Base-by-base conservation (phyloP, 2,888 invertebrate genomes). In the Xanthia icteritia region DNA sequence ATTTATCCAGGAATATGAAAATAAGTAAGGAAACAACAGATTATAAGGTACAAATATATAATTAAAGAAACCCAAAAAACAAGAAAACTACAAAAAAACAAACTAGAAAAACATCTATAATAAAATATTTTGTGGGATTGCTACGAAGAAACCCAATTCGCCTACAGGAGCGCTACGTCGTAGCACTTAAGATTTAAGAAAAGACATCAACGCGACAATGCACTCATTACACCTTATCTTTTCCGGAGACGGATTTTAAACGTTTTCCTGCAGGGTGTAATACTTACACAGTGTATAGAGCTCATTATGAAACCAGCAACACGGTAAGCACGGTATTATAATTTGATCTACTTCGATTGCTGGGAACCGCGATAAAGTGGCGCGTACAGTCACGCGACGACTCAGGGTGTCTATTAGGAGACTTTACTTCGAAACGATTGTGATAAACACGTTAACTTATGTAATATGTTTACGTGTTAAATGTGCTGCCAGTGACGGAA, bases 131-230 rank as follows among this genome's bases (percentile, higher is more conserved):
- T 4, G 11, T 39, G 17, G 27, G n/a, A 0, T 39, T 67, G 66
- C 82, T 82, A 81, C 69, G 77, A 76, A 48, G 39, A 68, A 68
- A 54, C 20, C 0, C 48, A 45, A 36, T 31, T 69, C 64, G 27
- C 84, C 36, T 54, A 75, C 86, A 74, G 84, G 87, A 88, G 81
- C 86, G 89, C 91, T 79, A 87, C 88, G 76, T 79, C 85, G 90
- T 89, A 86, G 83, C 85, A 83, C 88, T 91, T 89, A 89, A 92
- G 90, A 94, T 89, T 91, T 89, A 90, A 92, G 90, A 94, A 95
- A 95, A 95, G 95, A 95, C 93, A 90, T 95, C 94, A 95, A 95
- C 95, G 95, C 95, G 95, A 87, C 89, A 84, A 76, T 79, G 76
- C 68, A 72, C 77, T 79, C 39, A 80, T 82, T 78, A 73, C 58